Evolutionary conservation across 2,888 invertebrate genomes (phyloP), one percentile per base, ranked within the genome.

Genomic region (Dermolepida albohirtum): DNA sequence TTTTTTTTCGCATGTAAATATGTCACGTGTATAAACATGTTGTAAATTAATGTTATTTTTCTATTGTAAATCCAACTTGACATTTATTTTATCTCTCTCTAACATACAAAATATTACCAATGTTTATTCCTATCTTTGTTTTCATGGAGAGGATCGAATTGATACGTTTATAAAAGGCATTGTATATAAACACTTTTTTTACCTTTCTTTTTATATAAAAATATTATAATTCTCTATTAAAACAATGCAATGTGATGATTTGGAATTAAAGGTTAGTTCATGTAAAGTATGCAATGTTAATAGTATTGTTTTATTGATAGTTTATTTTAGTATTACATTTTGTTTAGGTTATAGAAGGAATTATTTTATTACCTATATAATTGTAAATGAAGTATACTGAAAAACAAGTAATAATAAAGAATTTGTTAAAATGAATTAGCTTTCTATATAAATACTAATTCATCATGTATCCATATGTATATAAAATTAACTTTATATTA

Each of bases 221-320:
- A 8, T 47, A 14, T 47, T 16, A 47, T 39, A 49, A 47, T 62
- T 62, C 11, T 2, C n/a, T 34, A 34, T 34, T 47, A 43, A 62
- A 17, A 62, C 34, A 29, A 76, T 75, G 76, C 75, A 75, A 71
- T 75, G 76, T 69, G 74, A 76, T 57, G 75, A 76, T 69, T 62
- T 74, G 69, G 74, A 76, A 65, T 59, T 74, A 40, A 72, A 74
- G 74, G 75, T 75, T 55, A 67, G 73, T 70, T 10, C n/a, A 50
- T 39, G 6, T 34, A 34, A 1, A 14, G 63, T 14, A 52, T 17
- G 41, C 17, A 47, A 41, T 22, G 49, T 41, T n/a, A n/a, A 51
- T 14, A 47, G 34, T 47, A 22, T 44, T n/a, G 27, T 41, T 34
- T 43, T 12, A 11, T 64, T 44, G 17, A 8, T 17, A 22, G 17